Conservation (phyloP, 2,797 vertebrate genomes). For the Hozukius guyotensis region DNA sequence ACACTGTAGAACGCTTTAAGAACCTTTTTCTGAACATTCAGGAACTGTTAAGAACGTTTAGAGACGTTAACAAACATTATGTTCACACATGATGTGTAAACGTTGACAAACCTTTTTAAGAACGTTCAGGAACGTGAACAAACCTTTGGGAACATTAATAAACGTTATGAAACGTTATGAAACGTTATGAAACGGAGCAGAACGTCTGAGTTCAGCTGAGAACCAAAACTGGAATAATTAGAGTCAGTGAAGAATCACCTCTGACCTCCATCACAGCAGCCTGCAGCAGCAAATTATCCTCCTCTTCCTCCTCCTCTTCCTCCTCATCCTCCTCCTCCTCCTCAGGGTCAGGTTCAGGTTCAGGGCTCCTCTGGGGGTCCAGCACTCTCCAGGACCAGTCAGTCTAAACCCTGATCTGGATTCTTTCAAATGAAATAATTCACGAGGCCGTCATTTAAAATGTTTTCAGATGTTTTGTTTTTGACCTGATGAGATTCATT, state of each 20-base stretch:
- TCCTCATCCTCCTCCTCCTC: background rate
- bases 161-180: background rate
- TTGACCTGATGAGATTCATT: background rate
- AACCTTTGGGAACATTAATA: too few species aligned
- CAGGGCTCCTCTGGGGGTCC: background rate
- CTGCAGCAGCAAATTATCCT: background rate
- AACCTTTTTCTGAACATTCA: background rate
- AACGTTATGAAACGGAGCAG: background rate
- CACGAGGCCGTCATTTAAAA: background rate
- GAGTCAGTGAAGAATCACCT: conserved; percentile 27
- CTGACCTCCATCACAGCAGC: conserved; percentile 44
- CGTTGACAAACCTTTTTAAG: background rate
- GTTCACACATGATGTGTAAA: too few species aligned
- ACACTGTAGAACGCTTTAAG: background rate
- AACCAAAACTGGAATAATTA: background rate
- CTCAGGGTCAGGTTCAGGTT: background rate
- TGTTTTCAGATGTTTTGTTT: background rate
- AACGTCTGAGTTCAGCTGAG: background rate
- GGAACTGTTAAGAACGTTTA: background rate
- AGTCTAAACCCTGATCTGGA: background rate
- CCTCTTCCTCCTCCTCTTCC: background rate
- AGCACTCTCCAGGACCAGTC: background rate
- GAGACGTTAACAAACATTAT: background rate
- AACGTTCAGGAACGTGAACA: background rate
- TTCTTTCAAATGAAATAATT: background rate